These are phyloP conservation scores for Crematogaster levior DNA, from an alignment of 2,888 invertebrate species.

Conservation along the genomic window DNA sequence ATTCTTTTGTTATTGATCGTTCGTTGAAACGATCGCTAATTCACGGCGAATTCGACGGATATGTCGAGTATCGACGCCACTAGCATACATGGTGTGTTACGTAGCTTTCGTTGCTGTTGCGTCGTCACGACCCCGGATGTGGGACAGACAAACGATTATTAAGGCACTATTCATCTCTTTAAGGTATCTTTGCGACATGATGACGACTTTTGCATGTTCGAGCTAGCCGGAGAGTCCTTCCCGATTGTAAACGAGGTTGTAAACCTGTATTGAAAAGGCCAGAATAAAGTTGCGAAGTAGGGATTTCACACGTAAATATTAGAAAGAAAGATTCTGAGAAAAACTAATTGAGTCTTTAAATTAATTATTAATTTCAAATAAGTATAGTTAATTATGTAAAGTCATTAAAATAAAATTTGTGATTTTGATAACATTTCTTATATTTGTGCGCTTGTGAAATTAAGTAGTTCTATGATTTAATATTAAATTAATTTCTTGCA, in stretches of 20 bases:
- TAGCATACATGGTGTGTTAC: background rate
- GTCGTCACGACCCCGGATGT: constrained; percentile 36
- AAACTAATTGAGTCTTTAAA: background rate
- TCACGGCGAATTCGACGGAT: constrained; percentile 7
- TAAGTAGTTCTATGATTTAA: background rate
- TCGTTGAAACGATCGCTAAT: constrained; percentile 13
- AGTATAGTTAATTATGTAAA: background rate
- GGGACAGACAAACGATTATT: constrained; percentile 53
- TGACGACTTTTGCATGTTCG: constrained; percentile 20
- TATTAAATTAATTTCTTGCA: background rate
- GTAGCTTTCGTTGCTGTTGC: constrained; percentile 2
- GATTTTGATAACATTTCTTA: background rate
- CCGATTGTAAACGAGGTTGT: constrained; percentile 11
- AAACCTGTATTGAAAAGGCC: background rate
- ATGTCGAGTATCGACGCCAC: background rate
- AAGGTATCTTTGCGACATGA: constrained; percentile 6
- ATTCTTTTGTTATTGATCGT: background rate
- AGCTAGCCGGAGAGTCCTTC: constrained; percentile 21
- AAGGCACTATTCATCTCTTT: constrained; percentile 39
- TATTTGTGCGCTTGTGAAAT: background rate
- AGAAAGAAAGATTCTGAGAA: background rate
- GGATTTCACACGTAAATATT: background rate
- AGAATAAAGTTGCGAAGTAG: background rate
- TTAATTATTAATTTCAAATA: background rate
- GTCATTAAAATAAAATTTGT: background rate